Evolutionary conservation across 2,888 invertebrate species (phyloP).

Genomic region (Diarsia rubi): DNA sequence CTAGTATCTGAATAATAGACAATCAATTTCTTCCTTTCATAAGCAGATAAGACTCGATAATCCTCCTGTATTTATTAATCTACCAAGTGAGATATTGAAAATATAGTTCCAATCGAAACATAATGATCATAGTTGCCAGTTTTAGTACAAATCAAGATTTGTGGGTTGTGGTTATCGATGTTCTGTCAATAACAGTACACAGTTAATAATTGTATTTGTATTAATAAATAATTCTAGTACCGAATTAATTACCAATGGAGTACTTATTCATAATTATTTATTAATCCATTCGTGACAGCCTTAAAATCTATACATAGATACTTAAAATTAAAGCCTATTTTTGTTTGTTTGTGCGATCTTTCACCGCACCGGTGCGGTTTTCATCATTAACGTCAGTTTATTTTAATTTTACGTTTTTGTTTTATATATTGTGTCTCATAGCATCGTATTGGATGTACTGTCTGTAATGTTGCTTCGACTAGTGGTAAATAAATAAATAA

Average conservation of each 20-base stretch:
- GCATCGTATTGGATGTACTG: too few relatives aligned
- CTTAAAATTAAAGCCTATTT: not conserved
- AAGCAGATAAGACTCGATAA: not conserved
- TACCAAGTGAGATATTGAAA: not conserved
- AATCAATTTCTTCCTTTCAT: too few relatives aligned
- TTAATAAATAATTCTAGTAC: constrained; percentile 11
- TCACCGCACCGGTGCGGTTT: too few relatives aligned
- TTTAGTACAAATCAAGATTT: not conserved
- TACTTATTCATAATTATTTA: not conserved
- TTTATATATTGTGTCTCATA: too few relatives aligned
- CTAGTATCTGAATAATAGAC: too few relatives aligned
- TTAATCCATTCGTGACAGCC: not conserved
- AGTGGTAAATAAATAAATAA: too few relatives aligned
- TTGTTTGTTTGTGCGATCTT: not conserved
- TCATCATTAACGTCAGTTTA: too few relatives aligned
- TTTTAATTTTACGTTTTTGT: too few relatives aligned
- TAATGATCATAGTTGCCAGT: not conserved
- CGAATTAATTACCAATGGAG: constrained; percentile 13
- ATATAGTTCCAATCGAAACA: not conserved
- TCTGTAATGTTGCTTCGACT: too few relatives aligned
- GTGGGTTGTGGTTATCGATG: constrained; percentile 13
- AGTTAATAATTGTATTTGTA: constrained; percentile 17
- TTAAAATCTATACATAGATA: not conserved
- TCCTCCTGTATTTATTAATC: not conserved
- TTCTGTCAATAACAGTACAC: constrained; percentile 20